phyloP scores from a whole-genome alignment of 2,888 invertebrate species.

The Nesidiocoris tenuis region DNA sequence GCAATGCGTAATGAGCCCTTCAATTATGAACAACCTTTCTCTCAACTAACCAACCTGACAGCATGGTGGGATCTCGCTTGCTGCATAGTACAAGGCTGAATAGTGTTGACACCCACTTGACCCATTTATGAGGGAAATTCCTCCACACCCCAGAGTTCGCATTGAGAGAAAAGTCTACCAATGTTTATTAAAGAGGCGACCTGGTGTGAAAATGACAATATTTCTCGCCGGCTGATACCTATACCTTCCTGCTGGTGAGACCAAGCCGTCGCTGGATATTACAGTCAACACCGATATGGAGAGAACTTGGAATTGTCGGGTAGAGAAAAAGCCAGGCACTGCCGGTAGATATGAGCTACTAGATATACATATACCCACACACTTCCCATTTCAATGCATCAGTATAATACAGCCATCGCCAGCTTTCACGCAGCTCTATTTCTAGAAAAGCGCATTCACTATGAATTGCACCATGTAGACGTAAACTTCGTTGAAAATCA shows the following conservation, averaged over 20 bases:
- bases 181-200: conserved; percentile 28
- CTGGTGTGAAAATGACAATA: conserved; percentile 34
- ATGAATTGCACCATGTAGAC: too few species aligned
- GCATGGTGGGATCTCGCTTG: too few species aligned
- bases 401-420: too few species aligned
- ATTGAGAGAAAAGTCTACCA: neutral
- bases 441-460: too few species aligned
- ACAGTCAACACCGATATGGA: neutral
- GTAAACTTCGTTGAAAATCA: too few species aligned
- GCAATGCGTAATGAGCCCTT: conserved; percentile 43
- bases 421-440: neutral
- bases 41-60: conserved; percentile 10
- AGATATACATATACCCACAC: too few species aligned
- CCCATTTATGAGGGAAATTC: conserved; percentile 18
- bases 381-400: too few species aligned
- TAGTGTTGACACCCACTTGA: conserved; percentile 28
- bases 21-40: conserved; percentile 37
- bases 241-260: neutral
- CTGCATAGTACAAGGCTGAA: neutral
- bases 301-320: neutral
- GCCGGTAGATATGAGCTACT: neutral
- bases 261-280: neutral
- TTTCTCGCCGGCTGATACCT: neutral
- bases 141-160: conserved; percentile 6
- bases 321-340: neutral